Conservation (phyloP, 2,113 vertebrate genomes). For the Taxidea taxus region DNA sequence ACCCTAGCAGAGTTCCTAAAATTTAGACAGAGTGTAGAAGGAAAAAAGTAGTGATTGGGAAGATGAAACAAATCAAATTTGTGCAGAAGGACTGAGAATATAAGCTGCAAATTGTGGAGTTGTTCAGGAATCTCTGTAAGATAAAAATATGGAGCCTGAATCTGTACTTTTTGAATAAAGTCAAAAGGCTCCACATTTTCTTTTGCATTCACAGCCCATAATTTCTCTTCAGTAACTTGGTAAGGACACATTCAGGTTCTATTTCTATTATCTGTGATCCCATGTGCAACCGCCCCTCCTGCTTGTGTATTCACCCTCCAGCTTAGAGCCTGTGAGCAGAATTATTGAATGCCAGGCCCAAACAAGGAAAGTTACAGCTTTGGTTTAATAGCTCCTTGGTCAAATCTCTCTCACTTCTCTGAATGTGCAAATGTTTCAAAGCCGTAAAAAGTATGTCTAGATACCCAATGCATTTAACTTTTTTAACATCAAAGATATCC, state of each 20-base stretch:
- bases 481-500: conserved; percentile 32
- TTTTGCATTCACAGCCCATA: conserved; percentile 4
- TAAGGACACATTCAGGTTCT: conserved; percentile 21
- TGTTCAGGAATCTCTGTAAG: background rate
- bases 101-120: background rate
- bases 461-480: background rate
- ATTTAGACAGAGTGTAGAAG: background rate
- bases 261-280: conserved; percentile 19
- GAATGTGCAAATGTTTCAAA: conserved; percentile 39
- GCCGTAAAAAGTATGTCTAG: conserved; percentile 32
- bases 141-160: background rate
- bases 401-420: conserved; percentile 33
- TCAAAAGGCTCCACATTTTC: conserved; percentile 9
- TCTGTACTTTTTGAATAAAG: background rate
- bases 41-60: background rate
- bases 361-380: conserved; percentile 34
- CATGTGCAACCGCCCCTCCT: background rate
- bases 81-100: background rate
- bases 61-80: conserved; percentile 22
- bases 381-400: conserved; percentile 26
- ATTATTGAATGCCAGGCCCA: conserved; percentile 26
- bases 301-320: background rate
- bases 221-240: conserved; percentile 38
- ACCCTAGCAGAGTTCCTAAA: background rate
- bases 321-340: background rate